phyloP scores from a whole-genome alignment of 1,140 invertebrate species.

The Camponotus vicinus region DNA sequence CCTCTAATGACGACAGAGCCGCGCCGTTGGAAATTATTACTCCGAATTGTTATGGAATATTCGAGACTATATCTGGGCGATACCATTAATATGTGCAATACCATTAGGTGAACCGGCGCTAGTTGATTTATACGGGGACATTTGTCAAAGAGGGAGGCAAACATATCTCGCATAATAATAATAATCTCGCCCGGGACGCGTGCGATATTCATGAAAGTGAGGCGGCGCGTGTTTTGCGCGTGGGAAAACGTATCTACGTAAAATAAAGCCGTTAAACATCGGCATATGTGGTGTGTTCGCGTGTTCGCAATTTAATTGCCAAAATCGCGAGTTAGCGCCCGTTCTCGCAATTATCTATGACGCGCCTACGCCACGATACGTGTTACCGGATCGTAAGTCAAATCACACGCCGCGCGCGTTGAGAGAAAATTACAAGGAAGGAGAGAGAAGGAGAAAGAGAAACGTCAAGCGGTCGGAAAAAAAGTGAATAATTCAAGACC shows the following conservation, averaged over 20 bases:
- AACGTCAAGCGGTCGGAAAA: background rate
- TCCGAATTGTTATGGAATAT: conserved; percentile 42
- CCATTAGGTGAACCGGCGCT: conserved; percentile 42
- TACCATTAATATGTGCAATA: conserved; percentile 51
- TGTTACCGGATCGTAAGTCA: conserved; percentile 38
- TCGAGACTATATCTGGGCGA: conserved; percentile 32
- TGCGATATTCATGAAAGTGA: conserved; percentile 60
- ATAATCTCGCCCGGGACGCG: conserved; percentile 49
- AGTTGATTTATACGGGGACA: conserved; percentile 51
- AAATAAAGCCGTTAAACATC: conserved; percentile 55
- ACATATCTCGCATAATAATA: conserved; percentile 51
- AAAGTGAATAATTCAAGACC: conserved; percentile 25
- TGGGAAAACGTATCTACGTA: conserved; percentile 3
- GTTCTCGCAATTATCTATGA: conserved; percentile 44
- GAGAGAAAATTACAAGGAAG: background rate
- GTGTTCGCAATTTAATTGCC: conserved; percentile 51
- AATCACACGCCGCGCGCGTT: conserved; percentile 39
- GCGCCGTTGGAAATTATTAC: conserved; percentile 15
- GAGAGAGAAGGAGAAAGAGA: background rate
- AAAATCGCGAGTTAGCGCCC: conserved; percentile 53
- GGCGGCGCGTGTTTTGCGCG: conserved; percentile 7
- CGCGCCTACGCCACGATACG: conserved; percentile 32
- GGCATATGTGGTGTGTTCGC: conserved; percentile 34
- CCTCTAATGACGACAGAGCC: background rate
- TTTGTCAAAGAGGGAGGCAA: conserved; percentile 58